Percentiles rank a stretch among this genome's conserved stretches.
Evolutionary conservation across 2,113 vertebrate genomes (phyloP).

Genomic region (Colinus virginianus): DNA sequence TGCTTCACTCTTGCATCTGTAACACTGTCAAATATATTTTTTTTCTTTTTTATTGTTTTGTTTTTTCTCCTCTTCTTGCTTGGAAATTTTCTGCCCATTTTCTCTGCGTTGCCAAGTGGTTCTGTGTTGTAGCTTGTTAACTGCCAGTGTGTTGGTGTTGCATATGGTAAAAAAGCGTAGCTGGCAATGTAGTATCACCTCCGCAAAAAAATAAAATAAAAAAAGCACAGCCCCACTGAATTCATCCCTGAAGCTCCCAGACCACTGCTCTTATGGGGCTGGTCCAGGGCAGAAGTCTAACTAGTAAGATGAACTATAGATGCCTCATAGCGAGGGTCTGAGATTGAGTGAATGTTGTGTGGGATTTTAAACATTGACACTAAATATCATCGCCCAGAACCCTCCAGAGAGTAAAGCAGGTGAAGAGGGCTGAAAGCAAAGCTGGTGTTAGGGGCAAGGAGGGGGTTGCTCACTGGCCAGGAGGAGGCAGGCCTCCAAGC

Average conservation of each 20-base stretch:
- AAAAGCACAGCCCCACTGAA: conserved; percentile 32
- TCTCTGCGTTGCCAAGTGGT: conserved; percentile 58
- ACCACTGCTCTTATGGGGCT: neutral
- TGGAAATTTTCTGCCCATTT: conserved; percentile 59
- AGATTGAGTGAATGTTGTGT: fast-evolving
- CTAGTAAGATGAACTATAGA: neutral
- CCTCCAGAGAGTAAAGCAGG: neutral
- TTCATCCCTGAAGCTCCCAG: neutral
- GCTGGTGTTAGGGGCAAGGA: neutral
- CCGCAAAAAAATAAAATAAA: conserved; percentile 44
- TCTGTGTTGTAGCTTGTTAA: conserved; percentile 69
- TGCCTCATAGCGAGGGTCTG: neutral
- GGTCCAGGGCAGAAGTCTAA: neutral
- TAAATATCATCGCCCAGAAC: neutral
- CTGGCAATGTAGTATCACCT: conserved; percentile 67
- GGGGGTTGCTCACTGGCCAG: neutral
- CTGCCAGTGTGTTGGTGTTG: conserved; percentile 70
- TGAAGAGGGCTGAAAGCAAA: fast-evolving
- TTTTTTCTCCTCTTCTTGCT: neutral
- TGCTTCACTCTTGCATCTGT: neutral
- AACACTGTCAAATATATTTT: neutral
- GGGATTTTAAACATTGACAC: neutral
- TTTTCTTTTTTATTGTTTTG: neutral
- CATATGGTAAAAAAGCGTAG: conserved; percentile 63
- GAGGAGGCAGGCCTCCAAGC: neutral